phyloP scores from a whole-genome alignment of 2,797 vertebrate genomes.

The Fratercula arctica region DNA sequence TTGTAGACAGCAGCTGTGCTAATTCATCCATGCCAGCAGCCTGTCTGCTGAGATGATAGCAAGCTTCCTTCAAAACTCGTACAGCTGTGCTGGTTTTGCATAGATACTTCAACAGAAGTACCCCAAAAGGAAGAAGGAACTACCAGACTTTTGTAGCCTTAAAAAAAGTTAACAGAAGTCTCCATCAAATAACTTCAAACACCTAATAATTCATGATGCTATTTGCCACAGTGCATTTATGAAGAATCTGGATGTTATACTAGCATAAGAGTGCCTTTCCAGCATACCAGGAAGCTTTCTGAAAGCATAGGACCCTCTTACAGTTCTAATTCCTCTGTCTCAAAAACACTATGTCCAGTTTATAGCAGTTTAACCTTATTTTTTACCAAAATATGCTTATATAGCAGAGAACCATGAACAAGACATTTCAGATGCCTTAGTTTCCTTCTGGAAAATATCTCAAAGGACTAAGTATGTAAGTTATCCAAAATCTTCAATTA shows the following conservation, averaged over 20 bases:
- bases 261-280: background rate
- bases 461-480: background rate
- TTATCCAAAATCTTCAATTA: background rate
- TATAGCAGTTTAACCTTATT: background rate
- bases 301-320: background rate
- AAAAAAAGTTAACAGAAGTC: background rate
- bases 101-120: background rate
- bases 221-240: background rate
- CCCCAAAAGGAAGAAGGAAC: background rate
- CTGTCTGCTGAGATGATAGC: constrained; percentile 3
- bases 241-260: background rate
- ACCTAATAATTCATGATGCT: background rate
- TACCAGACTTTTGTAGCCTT: background rate
- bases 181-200: background rate
- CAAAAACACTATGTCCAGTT: background rate
- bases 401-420: background rate
- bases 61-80: constrained; percentile 18
- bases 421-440: background rate
- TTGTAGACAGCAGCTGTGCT: background rate
- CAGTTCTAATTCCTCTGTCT: background rate
- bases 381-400: background rate
- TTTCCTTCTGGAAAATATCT: background rate
- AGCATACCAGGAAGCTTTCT: background rate
- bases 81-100: constrained; percentile 1
- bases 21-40: constrained; percentile 27